phyloP scores from a whole-genome alignment of 2,113 vertebrate species.

The Micromys minutus region DNA sequence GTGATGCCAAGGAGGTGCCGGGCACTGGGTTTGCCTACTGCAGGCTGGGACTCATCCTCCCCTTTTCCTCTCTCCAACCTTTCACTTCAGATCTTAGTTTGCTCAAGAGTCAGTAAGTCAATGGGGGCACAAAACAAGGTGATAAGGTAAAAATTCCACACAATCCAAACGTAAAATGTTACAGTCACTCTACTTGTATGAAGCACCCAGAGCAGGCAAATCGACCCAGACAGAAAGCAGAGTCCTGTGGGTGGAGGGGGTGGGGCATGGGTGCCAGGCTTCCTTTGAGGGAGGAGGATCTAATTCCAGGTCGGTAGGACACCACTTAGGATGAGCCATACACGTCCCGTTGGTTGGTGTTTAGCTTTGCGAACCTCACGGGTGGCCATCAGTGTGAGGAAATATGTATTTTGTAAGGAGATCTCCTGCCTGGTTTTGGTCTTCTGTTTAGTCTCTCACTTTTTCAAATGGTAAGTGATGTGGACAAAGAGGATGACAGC shows the following conservation, averaged over 20 bases:
- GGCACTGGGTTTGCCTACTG: neutral
- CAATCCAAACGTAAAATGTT: neutral
- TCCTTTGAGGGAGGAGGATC: neutral
- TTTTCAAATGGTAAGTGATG: neutral
- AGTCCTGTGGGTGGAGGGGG: neutral
- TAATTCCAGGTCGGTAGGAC: too few relatives aligned
- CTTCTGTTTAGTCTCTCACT: rapidly evolving
- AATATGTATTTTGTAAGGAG: neutral
- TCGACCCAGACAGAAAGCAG: neutral
- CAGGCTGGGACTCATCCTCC: neutral
- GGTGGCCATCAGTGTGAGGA: neutral
- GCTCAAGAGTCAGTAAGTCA: neutral
- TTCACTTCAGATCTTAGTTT: neutral
- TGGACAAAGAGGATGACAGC: neutral
- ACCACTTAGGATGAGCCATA: rapidly evolving
- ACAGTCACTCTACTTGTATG: neutral
- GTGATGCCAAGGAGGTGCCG: neutral
- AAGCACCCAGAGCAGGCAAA: neutral
- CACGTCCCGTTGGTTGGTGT: neutral
- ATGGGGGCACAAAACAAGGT: neutral
- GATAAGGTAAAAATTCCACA: neutral
- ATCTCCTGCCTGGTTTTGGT: neutral
- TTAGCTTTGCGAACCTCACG: neutral
- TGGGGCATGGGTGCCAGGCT: neutral
- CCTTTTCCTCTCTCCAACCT: neutral